Evolutionary conservation across 2,113 vertebrate species (phyloP), one percentile per base, ranked within the genome.

Genomic region (Dromaius novaehollandiae): DNA sequence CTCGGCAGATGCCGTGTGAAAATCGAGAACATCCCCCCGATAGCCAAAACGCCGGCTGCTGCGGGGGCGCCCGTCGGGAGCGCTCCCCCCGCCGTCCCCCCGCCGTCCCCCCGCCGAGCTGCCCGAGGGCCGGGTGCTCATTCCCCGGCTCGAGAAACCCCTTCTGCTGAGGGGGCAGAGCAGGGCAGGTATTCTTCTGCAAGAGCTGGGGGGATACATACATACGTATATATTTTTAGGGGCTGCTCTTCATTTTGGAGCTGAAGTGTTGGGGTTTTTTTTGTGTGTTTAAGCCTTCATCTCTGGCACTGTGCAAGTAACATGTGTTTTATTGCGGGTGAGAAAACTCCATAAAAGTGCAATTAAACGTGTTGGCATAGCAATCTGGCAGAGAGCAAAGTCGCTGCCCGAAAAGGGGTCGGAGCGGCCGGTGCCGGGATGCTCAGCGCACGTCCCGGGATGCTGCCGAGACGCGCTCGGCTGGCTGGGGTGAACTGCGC

Each of bases 321-420:
- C 0, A 1, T 32, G 19, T 53, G 50, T 50, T 60, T 60, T 51
- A 34, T 76, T 0, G 2, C 61, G 38, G 50, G 66, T 70, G n/a
- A 87, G n/a, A 46, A 53, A 60, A 38, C 18, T 34, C 18, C 5
- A 3, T 22, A n/a, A 58, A 60, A 53, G 74, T n/a, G 28, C 44
- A 80, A 64, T 14, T 30, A 40, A 48, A 40, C 4, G 25, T 71
- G 56, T 44, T 48, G 17, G 34, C 69, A 76, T 30, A 73, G 63
- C 21, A 61, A 18, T 17, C 21, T 55, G 68, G 21, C 63, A 71
- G 68, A 64, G 69, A 30, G 28, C 13, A 20, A 46, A 83, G 38
- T 2, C 70, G 56, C 61, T 36, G 13, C 58, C 53, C 28, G 82
- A 69, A 64, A 53, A 3, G 25, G 36, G 30, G 36, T 28, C 48